Evolutionary conservation across 2,113 vertebrate genomes (phyloP).

Genomic region (Accipiter virgatus): DNA sequence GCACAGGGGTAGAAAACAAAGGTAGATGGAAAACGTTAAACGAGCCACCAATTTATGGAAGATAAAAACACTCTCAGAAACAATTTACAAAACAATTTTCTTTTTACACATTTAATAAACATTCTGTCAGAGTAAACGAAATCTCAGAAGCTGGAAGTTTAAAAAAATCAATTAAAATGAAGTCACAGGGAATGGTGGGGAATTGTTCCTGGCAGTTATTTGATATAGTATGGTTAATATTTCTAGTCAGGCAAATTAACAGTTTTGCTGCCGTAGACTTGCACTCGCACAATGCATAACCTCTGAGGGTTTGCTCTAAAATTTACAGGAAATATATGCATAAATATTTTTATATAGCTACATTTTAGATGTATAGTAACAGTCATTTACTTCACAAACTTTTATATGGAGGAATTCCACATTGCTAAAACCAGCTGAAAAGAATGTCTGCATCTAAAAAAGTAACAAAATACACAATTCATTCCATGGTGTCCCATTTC

Average conservation of each 20-base stretch:
- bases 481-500: not conserved
- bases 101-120: conserved; percentile 90
- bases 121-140: conserved; percentile 89
- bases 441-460: not conserved
- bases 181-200: conserved; percentile 84
- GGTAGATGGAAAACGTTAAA: conserved; percentile 49
- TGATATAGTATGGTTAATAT: conserved; percentile 94
- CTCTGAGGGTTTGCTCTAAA: conserved; percentile 68
- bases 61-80: conserved; percentile 66
- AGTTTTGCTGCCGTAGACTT: conserved; percentile 83
- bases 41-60: conserved; percentile 35
- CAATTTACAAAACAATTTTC: conserved; percentile 73
- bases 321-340: conserved; percentile 66
- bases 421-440: not conserved
- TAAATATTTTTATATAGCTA: not conserved
- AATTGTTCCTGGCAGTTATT: conserved; percentile 96
- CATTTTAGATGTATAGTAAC: not conserved
- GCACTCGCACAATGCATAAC: conserved; percentile 44
- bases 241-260: conserved; percentile 94
- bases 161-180: conserved; percentile 97
- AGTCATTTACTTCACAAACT: not conserved
- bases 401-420: not conserved
- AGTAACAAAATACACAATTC: not conserved
- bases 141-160: conserved; percentile 82
- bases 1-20: conserved; percentile 45